Percentiles rank a stretch among this genome's conserved stretches.
These are phyloP conservation scores for Drosophila mimetica DNA, from an alignment of 2,888 invertebrate species.

Conservation along the genomic window DNA sequence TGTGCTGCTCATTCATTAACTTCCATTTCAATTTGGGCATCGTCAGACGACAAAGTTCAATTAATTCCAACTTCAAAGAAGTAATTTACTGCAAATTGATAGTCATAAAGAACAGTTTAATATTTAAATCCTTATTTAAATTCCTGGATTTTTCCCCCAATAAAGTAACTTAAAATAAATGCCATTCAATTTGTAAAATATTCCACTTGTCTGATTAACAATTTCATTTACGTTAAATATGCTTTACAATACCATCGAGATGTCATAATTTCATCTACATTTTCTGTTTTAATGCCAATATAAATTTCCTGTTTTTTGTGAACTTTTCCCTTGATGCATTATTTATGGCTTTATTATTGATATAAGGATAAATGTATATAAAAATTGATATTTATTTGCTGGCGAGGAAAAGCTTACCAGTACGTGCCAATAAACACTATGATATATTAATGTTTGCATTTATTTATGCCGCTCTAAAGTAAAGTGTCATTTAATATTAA, in stretches of 20 bases:
- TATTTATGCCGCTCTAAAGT: slow-evolving; percentile 55
- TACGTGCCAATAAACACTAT: slow-evolving; percentile 45
- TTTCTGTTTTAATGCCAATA: slow-evolving; percentile 15
- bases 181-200: slow-evolving; percentile 15
- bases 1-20: slow-evolving; percentile 20
- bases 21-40: slow-evolving; percentile 10
- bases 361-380: slow-evolving; percentile 33
- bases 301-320: slow-evolving; percentile 7
- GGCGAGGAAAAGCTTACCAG: slow-evolving; percentile 9
- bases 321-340: slow-evolving; percentile 31
- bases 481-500: slow-evolving; percentile 28
- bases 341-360: slow-evolving; percentile 39
- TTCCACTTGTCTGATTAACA: slow-evolving; percentile 31
- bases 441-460: slow-evolving; percentile 51
- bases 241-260: slow-evolving; percentile 6
- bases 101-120: background rate
- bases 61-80: slow-evolving; percentile 15
- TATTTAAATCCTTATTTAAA: background rate
- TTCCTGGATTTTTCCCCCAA: background rate
- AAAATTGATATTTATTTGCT: slow-evolving; percentile 45
- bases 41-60: slow-evolving; percentile 10
- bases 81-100: slow-evolving; percentile 17
- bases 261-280: slow-evolving; percentile 11
- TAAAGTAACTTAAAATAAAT: slow-evolving; percentile 11
- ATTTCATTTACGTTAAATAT: slow-evolving; percentile 4